These are phyloP conservation scores for Dendroctonus valens DNA, from an alignment of 1,140 invertebrate species.

Conservation along the genomic window DNA sequence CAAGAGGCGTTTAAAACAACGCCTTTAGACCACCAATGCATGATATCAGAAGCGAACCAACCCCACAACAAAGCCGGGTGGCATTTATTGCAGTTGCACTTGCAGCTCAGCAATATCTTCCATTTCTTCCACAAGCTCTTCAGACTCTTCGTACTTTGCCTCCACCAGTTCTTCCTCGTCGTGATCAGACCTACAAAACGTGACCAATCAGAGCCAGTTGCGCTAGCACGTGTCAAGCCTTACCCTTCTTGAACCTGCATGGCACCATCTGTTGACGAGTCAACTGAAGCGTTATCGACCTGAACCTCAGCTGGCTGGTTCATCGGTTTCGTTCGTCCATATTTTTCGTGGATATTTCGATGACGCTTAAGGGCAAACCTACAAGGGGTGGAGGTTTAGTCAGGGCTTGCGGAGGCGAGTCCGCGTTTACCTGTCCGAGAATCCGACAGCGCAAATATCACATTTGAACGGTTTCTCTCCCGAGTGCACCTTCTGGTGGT, in stretches of 20 bases:
- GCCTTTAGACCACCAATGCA: background rate
- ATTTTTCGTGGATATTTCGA: slow-evolving; percentile 56
- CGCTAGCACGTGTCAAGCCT: background rate
- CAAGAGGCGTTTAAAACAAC: slow-evolving; percentile 8
- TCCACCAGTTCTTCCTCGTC: slow-evolving; percentile 41
- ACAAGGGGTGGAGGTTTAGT: slow-evolving; percentile 11
- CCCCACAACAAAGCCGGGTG: too few species aligned
- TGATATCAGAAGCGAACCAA: background rate
- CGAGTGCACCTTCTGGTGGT: slow-evolving; percentile 78
- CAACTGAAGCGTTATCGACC: slow-evolving; percentile 27
- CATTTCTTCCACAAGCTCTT: slow-evolving; percentile 45
- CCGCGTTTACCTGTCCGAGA: slow-evolving; percentile 66
- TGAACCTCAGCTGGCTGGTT: slow-evolving; percentile 32
- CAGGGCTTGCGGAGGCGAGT: too few species aligned
- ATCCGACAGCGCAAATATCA: slow-evolving; percentile 84
- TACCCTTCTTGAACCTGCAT: slow-evolving; percentile 31
- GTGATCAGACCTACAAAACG: slow-evolving; percentile 28
- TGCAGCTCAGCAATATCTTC: slow-evolving; percentile 48
- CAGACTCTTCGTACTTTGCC: slow-evolving; percentile 41
- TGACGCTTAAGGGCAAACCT: slow-evolving; percentile 57
- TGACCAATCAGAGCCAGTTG: background rate
- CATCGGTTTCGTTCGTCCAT: slow-evolving; percentile 52
- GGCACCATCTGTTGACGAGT: slow-evolving; percentile 31
- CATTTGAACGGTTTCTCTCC: slow-evolving; percentile 75
- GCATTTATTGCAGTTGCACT: slow-evolving; percentile 45